phyloP scores from a whole-genome alignment of 2,797 vertebrate genomes.

The Dryobates pubescens region DNA sequence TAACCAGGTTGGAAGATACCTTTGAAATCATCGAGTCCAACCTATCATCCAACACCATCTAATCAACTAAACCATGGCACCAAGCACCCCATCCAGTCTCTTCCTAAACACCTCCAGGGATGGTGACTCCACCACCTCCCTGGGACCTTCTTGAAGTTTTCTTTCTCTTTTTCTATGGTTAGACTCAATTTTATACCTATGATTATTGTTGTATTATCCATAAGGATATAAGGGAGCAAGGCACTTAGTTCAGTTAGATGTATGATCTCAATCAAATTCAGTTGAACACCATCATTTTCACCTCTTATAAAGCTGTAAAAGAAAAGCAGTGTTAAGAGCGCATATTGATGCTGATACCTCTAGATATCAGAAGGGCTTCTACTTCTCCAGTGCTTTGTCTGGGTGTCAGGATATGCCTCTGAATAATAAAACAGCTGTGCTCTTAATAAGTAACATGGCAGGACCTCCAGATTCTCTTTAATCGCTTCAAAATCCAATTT shows the following conservation, averaged over 20 bases:
- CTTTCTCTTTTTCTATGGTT: not conserved
- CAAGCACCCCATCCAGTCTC: too few species aligned
- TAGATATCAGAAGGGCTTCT: not conserved
- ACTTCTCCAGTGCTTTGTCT: not conserved
- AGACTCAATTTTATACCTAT: not conserved
- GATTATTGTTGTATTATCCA: accelerated
- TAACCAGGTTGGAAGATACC: too few species aligned
- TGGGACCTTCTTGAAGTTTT: not conserved
- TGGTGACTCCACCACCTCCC: too few species aligned
- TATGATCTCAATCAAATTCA: not conserved
- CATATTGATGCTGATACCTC: not conserved
- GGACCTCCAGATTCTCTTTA: not conserved
- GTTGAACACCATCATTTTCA: not conserved
- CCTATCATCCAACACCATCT: too few species aligned
- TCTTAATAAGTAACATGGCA: not conserved
- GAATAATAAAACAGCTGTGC: not conserved
- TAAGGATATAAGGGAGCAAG: not conserved
- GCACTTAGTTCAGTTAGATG: not conserved
- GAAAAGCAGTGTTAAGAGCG: not conserved
- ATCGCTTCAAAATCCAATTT: slow-evolving; percentile 19
- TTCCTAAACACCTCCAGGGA: too few species aligned
- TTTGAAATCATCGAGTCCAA: too few species aligned
- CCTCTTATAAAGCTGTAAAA: not conserved
- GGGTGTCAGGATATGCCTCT: not conserved
- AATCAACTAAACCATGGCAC: too few species aligned